phyloP scores from a whole-genome alignment of 2,113 vertebrate species.

The Cochlearius cochlearius region DNA sequence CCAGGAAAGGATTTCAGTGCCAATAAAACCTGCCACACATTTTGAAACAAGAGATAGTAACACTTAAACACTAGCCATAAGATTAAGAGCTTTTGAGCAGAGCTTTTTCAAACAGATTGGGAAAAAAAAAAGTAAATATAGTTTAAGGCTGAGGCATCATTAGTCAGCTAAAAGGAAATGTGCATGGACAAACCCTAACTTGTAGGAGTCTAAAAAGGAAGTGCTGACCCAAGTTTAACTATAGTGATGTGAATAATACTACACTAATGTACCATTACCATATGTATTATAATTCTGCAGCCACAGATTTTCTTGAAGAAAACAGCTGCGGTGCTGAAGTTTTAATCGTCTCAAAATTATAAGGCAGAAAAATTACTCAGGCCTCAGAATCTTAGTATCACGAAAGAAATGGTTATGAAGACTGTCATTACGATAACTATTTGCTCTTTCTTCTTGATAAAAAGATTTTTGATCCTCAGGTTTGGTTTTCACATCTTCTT shows the following conservation, averaged over 20 bases:
- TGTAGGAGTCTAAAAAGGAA: conserved; percentile 25
- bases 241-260: conserved; percentile 42
- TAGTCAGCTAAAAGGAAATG: conserved; percentile 27
- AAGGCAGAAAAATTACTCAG: conserved; percentile 28
- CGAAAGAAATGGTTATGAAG: conserved; percentile 2
- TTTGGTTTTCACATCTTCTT: not conserved
- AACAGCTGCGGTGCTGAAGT: conserved; percentile 30
- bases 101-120: not conserved
- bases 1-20: not conserved
- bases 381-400: conserved; percentile 6
- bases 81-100: not conserved
- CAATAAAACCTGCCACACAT: not conserved
- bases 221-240: conserved; percentile 55
- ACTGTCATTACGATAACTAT: not conserved
- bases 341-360: conserved; percentile 49
- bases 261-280: conserved; percentile 43
- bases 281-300: conserved; percentile 24
- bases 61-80: not conserved
- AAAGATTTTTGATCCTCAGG: not conserved
- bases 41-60: not conserved
- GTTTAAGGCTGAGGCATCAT: not conserved
- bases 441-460: not conserved
- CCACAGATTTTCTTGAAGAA: conserved; percentile 7
- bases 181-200: not conserved
- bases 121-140: not conserved